phyloP scores from a whole-genome alignment of 2,113 vertebrate genomes.

The Anarhynchus alexandrinus region DNA sequence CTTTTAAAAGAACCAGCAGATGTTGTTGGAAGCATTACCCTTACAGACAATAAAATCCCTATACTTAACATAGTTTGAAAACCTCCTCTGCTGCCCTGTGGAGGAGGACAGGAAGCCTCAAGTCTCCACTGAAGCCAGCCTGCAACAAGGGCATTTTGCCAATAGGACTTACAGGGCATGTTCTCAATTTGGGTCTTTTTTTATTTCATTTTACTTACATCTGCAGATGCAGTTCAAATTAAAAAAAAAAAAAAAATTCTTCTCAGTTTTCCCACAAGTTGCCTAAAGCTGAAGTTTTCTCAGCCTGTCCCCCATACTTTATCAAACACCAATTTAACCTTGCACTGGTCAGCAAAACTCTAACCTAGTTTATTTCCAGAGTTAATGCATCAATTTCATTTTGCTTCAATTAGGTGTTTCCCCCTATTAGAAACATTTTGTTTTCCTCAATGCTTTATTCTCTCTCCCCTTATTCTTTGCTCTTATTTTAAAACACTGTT shows the following conservation, averaged over 20 bases:
- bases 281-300: not conserved
- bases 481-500: not conserved
- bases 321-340: not conserved
- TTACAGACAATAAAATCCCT: not conserved
- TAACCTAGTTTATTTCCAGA: not conserved
- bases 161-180: slow-evolving; percentile 3
- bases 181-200: slow-evolving; percentile 18
- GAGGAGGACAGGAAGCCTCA: not conserved
- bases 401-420: not conserved
- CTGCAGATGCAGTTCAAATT: slow-evolving; percentile 17
- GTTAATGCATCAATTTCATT: not conserved
- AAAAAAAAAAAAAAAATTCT: not conserved
- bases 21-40: not conserved
- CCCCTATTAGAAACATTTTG: not conserved
- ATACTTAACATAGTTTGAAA: not conserved
- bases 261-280: not conserved
- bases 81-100: not conserved
- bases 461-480: not conserved
- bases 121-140: not conserved
- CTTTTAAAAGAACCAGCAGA: not conserved
- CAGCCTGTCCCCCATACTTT: not conserved
- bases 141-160: slow-evolving; percentile 6
- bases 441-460: not conserved
- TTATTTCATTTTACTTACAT: slow-evolving; percentile 51
- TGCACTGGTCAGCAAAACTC: not conserved